Evolutionary conservation across 2,888 invertebrate species (phyloP).

Genomic region (Yponomeuta sedellus): DNA sequence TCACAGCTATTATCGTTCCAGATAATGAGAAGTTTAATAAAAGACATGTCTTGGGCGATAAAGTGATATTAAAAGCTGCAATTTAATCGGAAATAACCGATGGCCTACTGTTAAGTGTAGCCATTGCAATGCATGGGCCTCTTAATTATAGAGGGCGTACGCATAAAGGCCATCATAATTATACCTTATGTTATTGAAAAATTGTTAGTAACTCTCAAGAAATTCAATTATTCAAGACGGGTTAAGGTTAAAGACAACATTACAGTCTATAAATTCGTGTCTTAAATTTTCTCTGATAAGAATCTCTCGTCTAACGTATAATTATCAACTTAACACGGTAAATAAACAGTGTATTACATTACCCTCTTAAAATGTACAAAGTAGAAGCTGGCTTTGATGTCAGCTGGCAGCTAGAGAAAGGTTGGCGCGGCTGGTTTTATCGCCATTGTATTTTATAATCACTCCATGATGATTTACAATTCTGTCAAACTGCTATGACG

Average conservation of each 20-base stretch:
- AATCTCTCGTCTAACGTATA: slow-evolving; percentile 10
- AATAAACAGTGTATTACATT: slow-evolving; percentile 14
- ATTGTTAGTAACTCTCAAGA: background rate
- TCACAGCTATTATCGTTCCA: background rate
- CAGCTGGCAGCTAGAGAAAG: background rate
- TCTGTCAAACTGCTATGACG: background rate
- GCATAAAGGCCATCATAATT: background rate
- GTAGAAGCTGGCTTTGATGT: slow-evolving; percentile 1
- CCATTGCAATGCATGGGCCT: background rate
- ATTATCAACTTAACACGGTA: slow-evolving; percentile 16
- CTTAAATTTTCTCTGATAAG: background rate
- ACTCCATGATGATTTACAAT: background rate
- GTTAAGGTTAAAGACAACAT: background rate
- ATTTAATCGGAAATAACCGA: background rate
- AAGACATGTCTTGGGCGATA: background rate
- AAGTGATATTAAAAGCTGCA: background rate
- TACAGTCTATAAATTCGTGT: background rate
- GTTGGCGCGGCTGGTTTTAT: background rate
- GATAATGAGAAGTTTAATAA: background rate
- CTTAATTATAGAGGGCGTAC: background rate
- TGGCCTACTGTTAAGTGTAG: background rate
- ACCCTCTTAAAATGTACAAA: slow-evolving; percentile 14
- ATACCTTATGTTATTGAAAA: background rate
- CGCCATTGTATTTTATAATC: background rate
- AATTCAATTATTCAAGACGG: background rate